Evolutionary conservation across 2,113 vertebrate species (phyloP), one percentile per base, ranked within the genome.

Genomic region (Halcyon senegalensis): DNA sequence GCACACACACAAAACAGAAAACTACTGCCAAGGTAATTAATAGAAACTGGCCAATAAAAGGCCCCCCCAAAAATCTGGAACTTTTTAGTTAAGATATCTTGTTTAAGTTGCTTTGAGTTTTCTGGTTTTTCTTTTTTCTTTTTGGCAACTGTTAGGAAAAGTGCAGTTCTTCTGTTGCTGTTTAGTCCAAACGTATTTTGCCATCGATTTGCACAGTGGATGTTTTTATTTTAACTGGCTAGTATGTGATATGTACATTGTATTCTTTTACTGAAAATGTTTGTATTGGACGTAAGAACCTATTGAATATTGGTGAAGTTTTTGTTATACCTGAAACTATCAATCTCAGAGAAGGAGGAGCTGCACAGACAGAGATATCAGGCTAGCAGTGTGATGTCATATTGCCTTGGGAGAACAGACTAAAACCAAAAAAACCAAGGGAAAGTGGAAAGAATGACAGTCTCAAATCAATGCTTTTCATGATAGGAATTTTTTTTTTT

Each of bases 221-320:
- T 78, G 79, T 76, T 97, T 94, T 75, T 24, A 50, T 87, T 96
- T 82, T 89, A 76, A 75, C 59, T 87, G n/a, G 27, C 31, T 77
- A n/a, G 41, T 84, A 9, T 64, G 31, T 82, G 51, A 39, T 37
- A 16, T 1, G 46, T 90, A 17, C 7, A 8, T 55, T 59, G 17
- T 50, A 27, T 68, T 78, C 17, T 46, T 63, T 84, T 35, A 31
- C 62, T 82, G 75, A 67, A 83, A 55, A 30, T 56, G 21, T 75
- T 87, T 79, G 39, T 88, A 7, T 56, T 69, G 48, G 39, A 50
- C 37, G 24, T 62, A 25, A 51, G 23, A 64, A 33, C 12, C 5
- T 39, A 7, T 4, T 68, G 44, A 86, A 76, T 46, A 3, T 35
- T 85, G 56, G 37, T 82, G 9, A 63, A 53, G 17, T 27, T 87